Evolutionary conservation across 2,113 vertebrate species (phyloP).

Genomic region (Ptilonorhynchus violaceus): DNA sequence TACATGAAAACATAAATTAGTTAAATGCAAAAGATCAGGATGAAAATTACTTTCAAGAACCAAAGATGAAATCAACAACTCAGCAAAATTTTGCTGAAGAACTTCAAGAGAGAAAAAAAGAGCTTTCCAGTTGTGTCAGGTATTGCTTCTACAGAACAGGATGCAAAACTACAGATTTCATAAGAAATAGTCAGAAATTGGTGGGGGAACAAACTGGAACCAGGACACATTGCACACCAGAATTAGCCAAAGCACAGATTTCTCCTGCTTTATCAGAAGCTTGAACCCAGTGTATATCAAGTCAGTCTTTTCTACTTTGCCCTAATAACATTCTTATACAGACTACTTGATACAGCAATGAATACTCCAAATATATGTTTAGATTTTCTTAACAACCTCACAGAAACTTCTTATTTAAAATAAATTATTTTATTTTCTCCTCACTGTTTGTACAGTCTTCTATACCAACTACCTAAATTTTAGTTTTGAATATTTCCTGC

Average conservation of each 20-base stretch:
- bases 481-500: background rate
- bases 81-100: background rate
- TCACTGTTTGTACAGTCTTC: background rate
- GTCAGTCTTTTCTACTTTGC: background rate
- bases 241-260: background rate
- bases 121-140: background rate
- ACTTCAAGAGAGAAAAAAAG: background rate
- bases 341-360: background rate
- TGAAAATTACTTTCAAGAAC: background rate
- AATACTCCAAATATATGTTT: background rate
- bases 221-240: background rate
- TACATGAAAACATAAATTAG: background rate
- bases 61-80: background rate
- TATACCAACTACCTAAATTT: background rate
- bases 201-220: background rate
- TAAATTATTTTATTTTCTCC: background rate
- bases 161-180: background rate
- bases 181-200: background rate
- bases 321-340: background rate
- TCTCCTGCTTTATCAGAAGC: background rate
- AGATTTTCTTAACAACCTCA: background rate
- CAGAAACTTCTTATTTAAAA: background rate
- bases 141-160: background rate
- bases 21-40: background rate
- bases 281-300: background rate